Conservation (phyloP, 2,888 invertebrate species). For the Trissonchulus latispiculum region DNA sequence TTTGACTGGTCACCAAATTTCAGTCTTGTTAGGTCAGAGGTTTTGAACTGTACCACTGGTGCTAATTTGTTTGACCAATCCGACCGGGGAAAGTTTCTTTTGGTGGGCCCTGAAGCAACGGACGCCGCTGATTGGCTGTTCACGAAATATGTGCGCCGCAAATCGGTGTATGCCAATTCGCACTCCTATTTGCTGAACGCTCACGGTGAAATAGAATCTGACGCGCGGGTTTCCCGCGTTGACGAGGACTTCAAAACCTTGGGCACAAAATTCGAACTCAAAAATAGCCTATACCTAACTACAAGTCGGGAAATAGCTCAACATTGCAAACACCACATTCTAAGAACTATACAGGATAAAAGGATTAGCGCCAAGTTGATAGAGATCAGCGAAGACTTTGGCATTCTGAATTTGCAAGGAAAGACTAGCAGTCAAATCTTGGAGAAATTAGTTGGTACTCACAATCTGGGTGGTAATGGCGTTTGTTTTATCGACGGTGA, state of each 20-base stretch:
- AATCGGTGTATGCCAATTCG: slow-evolving; percentile 51
- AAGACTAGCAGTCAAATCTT: slow-evolving; percentile 60
- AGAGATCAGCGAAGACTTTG: slow-evolving; percentile 66
- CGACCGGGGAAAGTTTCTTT: slow-evolving; percentile 74
- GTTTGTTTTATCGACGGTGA: slow-evolving; percentile 58
- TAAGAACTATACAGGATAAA: slow-evolving; percentile 58
- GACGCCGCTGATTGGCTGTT: slow-evolving; percentile 72
- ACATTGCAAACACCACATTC: slow-evolving; percentile 64
- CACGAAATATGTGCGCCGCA: slow-evolving; percentile 61
- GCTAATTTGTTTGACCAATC: slow-evolving; percentile 76
- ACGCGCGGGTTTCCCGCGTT: slow-evolving; percentile 60
- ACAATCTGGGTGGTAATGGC: slow-evolving; percentile 46
- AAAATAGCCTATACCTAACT: slow-evolving; percentile 67
- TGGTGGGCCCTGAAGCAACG: slow-evolving; percentile 71
- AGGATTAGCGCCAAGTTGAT: slow-evolving; percentile 63
- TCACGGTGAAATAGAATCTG: slow-evolving; percentile 70
- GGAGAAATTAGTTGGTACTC: background rate
- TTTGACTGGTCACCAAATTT: slow-evolving; percentile 73
- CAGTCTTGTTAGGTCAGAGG: slow-evolving; percentile 67
- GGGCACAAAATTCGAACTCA: too few relatives aligned
- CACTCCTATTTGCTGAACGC: slow-evolving; percentile 72
- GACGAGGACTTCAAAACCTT: slow-evolving; percentile 43
- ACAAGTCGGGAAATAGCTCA: slow-evolving; percentile 68
- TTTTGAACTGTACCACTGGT: slow-evolving; percentile 62
- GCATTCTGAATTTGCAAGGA: slow-evolving; percentile 72